Evolutionary conservation across 2,113 vertebrate species (phyloP).

Genomic region (Onychostoma macrolepis): DNA sequence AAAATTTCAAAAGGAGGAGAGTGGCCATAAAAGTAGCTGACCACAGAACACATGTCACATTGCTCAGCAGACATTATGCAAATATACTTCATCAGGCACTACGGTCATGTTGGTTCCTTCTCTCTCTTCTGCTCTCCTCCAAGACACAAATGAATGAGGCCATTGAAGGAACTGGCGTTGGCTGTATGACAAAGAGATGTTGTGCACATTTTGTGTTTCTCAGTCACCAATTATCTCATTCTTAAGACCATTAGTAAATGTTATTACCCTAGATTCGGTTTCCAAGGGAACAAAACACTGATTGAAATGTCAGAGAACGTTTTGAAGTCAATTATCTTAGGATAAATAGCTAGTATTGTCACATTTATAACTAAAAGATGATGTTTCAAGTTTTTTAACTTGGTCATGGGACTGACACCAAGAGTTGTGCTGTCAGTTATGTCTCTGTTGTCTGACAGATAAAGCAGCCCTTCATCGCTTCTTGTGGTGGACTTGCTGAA

Average conservation of each 20-base stretch:
- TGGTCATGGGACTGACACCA: constrained; percentile 8
- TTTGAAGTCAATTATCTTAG: constrained; percentile 36
- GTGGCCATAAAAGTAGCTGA: constrained; percentile 53
- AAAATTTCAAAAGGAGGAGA: constrained; percentile 49
- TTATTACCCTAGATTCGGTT: constrained; percentile 59
- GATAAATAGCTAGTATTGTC: constrained; percentile 34
- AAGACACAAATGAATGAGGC: constrained; percentile 51
- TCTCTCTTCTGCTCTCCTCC: constrained; percentile 40
- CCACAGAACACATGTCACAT: constrained; percentile 60
- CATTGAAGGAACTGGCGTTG: constrained; percentile 58
- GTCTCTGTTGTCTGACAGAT: constrained; percentile 24
- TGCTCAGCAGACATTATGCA: constrained; percentile 66
- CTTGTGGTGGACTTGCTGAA: background rate
- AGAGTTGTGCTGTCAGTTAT: constrained; percentile 43
- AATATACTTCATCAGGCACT: constrained; percentile 65
- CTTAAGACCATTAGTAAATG: constrained; percentile 36
- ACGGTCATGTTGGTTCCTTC: constrained; percentile 44
- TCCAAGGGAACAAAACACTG: constrained; percentile 58
- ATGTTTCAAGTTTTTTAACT: background rate
- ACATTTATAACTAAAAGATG: constrained; percentile 29
- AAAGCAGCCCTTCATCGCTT: constrained; percentile 15
- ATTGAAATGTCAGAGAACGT: constrained; percentile 48
- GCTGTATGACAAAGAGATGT: constrained; percentile 54
- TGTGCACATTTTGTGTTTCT: constrained; percentile 52
- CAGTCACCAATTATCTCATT: constrained; percentile 58